phyloP scores from a whole-genome alignment of 2,888 invertebrate genomes.

The Drosophila acutilabella region DNA sequence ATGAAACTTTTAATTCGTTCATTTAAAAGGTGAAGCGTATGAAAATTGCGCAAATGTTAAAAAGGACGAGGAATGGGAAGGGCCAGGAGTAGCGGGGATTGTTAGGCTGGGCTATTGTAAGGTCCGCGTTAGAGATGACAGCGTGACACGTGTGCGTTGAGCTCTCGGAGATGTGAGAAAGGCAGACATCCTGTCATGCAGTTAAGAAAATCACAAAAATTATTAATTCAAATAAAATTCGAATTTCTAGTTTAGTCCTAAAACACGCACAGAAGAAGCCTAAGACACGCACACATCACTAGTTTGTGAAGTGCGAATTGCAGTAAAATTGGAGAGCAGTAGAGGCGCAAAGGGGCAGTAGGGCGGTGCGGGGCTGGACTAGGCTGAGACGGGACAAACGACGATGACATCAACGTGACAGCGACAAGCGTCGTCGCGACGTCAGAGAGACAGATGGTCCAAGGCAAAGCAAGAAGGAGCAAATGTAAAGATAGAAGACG shows the following conservation, averaged over 20 bases:
- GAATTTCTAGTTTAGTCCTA: no score
- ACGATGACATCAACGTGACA: constrained; percentile 60
- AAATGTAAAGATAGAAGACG: no score
- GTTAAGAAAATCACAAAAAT: no score
- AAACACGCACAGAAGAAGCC: background rate
- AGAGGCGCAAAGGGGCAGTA: background rate
- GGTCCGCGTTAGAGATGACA: constrained; percentile 6
- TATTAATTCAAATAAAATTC: no score
- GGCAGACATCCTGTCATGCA: no score
- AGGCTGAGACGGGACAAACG: constrained; percentile 16
- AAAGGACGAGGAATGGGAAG: no score
- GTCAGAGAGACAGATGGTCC: constrained; percentile 47
- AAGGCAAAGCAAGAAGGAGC: constrained; percentile 1
- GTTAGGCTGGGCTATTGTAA: constrained; percentile 13
- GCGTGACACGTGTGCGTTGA: constrained; percentile 13
- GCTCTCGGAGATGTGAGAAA: no score
- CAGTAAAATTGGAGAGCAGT: constrained; percentile 13
- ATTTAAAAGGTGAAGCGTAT: constrained; percentile 78
- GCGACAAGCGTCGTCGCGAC: constrained; percentile 59
- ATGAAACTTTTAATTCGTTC: constrained; percentile 76
- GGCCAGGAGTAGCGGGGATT: background rate
- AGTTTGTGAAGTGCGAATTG: constrained; percentile 4
- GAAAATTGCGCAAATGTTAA: constrained; percentile 67
- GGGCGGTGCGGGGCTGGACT: background rate
- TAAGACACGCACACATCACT: constrained; percentile 11